phyloP scores from a whole-genome alignment of 53 echinoderm and acorn worm genomes.

The Hippasteria phrygiana region DNA sequence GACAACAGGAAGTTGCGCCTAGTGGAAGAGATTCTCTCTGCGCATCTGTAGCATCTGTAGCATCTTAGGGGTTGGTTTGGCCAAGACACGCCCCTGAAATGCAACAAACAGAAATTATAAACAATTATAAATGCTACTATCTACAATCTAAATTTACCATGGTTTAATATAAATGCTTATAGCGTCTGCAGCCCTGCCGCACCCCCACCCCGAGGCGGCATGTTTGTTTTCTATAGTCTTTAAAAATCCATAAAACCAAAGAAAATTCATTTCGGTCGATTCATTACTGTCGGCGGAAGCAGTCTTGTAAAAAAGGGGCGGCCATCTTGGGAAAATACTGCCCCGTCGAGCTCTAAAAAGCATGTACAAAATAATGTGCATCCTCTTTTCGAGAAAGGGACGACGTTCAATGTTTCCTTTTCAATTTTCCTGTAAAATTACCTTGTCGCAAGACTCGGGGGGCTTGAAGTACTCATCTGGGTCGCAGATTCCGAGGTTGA shows the following conservation, averaged over 20 bases:
- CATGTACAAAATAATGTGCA: neutral
- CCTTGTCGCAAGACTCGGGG: neutral
- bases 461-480: conserved; percentile 32
- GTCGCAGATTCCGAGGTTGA: conserved; percentile 29
- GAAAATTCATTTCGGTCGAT: neutral
- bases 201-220: neutral
- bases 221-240: neutral
- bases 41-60: neutral
- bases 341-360: too few species aligned
- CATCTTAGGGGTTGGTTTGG: conserved; percentile 1
- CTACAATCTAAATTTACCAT: neutral
- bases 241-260: neutral
- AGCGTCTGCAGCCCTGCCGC: too few species aligned
- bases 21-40: neutral
- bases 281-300: neutral
- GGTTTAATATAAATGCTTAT: neutral
- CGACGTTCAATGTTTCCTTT: neutral
- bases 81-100: conserved; percentile 21
- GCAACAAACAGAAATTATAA: neutral
- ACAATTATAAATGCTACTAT: neutral
- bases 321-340: too few species aligned
- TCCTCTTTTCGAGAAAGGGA: neutral
- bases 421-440: neutral
- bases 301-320: too few species aligned
- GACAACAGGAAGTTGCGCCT: too few species aligned